phyloP scores from a whole-genome alignment of 1,140 invertebrate species.

The Galleria mellonella region DNA sequence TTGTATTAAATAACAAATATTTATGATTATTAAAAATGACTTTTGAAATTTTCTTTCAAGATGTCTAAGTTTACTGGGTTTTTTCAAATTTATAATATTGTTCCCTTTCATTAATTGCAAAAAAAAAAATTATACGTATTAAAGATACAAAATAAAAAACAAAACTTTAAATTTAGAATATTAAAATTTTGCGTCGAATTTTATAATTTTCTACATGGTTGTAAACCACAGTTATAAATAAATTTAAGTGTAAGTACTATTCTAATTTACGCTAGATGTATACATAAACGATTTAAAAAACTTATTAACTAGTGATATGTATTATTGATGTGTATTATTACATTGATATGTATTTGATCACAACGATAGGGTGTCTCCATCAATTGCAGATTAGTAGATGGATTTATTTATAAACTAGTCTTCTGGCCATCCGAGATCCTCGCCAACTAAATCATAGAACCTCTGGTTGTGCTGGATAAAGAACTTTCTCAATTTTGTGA shows the following conservation, averaged over 20 bases:
- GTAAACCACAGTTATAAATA: conserved; percentile 11
- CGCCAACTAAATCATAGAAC: conserved; percentile 95
- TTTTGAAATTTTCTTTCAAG: too few relatives aligned
- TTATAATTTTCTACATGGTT: conserved; percentile 1
- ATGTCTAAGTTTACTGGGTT: too few relatives aligned
- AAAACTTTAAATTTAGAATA: too few relatives aligned
- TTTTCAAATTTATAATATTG: conserved; percentile 3
- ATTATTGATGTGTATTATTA: conserved; percentile 57
- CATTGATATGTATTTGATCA: conserved; percentile 59
- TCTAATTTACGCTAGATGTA: conserved; percentile 51
- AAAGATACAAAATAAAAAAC: background rate
- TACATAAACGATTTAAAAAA: conserved; percentile 68
- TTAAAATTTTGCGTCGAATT: background rate
- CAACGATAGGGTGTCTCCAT: conserved; percentile 20
- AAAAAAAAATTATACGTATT: background rate
- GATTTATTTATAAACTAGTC: conserved; percentile 73
- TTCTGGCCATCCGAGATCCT: conserved; percentile 93
- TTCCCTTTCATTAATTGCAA: conserved; percentile 1
- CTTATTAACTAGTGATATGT: conserved; percentile 57
- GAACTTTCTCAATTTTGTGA: conserved; percentile 92
- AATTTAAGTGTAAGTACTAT: conserved; percentile 34
- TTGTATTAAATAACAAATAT: too few relatives aligned
- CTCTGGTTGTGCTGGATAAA: conserved; percentile 96
- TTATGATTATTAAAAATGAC: too few relatives aligned
- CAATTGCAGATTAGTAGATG: conserved; percentile 7